Evolutionary conservation across 2,888 invertebrate species (phyloP).

Genomic region (Gastrophysa polygoni): DNA sequence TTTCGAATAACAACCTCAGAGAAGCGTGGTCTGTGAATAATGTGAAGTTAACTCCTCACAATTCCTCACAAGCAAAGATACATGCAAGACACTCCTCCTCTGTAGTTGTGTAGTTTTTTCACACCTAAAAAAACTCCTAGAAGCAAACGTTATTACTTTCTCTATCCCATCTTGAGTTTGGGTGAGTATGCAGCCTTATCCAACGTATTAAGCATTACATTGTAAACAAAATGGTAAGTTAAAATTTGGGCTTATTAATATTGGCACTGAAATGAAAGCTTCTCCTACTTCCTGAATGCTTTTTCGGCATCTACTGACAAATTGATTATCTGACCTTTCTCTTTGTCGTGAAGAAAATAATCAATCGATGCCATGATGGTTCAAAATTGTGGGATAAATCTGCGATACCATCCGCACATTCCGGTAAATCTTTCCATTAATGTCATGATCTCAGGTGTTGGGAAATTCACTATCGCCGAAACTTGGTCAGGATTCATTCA

Average conservation of each 20-base stretch:
- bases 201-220: not conserved
- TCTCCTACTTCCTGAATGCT: not conserved
- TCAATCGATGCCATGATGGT: not conserved
- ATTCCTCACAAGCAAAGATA: conserved; percentile 40
- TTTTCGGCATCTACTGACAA: not conserved
- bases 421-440: not conserved
- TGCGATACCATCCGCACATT: conserved; percentile 2
- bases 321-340: not conserved
- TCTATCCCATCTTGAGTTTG: conserved; percentile 25
- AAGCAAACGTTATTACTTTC: conserved; percentile 7
- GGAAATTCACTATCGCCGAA: not conserved
- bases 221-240: not conserved
- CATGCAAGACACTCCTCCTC: conserved; percentile 27
- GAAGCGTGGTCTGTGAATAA: conserved; percentile 39
- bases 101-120: conserved; percentile 14
- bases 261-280: not conserved
- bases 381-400: not conserved
- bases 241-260: not conserved
- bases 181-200: not conserved
- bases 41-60: conserved; percentile 34
- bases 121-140: conserved; percentile 8
- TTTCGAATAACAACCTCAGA: too few relatives aligned
- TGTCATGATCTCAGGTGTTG: not conserved
- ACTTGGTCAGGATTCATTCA: not conserved
- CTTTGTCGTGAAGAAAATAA: not conserved